phyloP scores from a whole-genome alignment of 2,888 invertebrate genomes.

The Thumatha senex region DNA sequence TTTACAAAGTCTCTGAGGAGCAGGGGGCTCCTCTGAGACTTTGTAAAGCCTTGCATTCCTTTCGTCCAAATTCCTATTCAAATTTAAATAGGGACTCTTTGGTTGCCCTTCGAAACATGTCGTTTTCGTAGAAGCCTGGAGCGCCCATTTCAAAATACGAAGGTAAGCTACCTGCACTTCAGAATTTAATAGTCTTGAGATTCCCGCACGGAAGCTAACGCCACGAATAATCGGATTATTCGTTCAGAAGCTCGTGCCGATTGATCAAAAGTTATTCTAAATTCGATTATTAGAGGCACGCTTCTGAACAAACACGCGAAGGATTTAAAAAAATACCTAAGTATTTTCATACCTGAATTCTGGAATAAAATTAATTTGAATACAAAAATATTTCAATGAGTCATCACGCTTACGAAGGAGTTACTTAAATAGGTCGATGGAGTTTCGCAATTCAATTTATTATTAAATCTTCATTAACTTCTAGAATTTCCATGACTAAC shows the following conservation, averaged over 20 bases:
- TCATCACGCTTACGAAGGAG: too few species aligned
- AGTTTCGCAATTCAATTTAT: too few species aligned
- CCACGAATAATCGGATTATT: conserved; percentile 41
- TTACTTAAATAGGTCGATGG: too few species aligned
- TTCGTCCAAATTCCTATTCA: too few species aligned
- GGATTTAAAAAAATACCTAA: conserved; percentile 8
- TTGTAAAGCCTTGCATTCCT: not conserved
- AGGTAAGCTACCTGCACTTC: not conserved
- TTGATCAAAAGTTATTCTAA: conserved; percentile 46
- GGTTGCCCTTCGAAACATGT: not conserved
- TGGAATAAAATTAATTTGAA: too few species aligned
- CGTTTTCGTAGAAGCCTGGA: not conserved
- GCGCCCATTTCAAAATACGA: not conserved
- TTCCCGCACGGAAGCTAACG: conserved; percentile 62
- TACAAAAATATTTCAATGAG: too few species aligned
- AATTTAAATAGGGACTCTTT: too few species aligned
- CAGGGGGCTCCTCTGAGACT: too few species aligned
- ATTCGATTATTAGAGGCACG: conserved; percentile 55
- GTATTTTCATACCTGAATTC: too few species aligned
- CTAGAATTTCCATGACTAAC: too few species aligned
- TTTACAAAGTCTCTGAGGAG: too few species aligned
- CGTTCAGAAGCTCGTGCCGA: conserved; percentile 64
- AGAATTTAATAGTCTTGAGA: not conserved
- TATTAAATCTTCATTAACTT: too few species aligned
- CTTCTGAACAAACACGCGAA: conserved; percentile 51